Conservation (phyloP, 2,797 vertebrate species). For the Manis pentadactyla region DNA sequence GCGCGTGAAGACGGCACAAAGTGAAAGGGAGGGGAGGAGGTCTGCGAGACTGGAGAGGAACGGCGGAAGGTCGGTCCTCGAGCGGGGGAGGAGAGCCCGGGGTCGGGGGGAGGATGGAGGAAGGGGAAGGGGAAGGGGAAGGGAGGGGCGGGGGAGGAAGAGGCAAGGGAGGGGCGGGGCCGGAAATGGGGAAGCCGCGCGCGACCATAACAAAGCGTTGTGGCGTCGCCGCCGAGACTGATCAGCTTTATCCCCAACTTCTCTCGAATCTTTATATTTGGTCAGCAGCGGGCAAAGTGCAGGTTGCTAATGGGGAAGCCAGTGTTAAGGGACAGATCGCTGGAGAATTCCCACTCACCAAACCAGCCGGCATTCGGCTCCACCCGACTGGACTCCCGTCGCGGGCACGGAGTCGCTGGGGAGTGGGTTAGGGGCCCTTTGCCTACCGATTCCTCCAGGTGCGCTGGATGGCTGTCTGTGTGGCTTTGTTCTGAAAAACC, state of each 20-base stretch:
- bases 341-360: not conserved
- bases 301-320: not conserved
- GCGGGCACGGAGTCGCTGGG: fast-evolving
- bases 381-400: fast-evolving
- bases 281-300: fast-evolving
- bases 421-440: not conserved
- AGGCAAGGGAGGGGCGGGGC: not conserved
- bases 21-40: not conserved
- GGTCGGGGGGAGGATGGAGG: fast-evolving
- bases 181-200: not conserved
- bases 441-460: not conserved
- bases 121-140: no score
- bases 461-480: not conserved
- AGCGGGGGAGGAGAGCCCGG: not conserved
- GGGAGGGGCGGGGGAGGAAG: conserved; percentile 3
- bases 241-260: fast-evolving
- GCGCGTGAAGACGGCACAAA: not conserved
- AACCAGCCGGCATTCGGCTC: fast-evolving
- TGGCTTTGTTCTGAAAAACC: not conserved
- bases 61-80: fast-evolving
- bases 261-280: fast-evolving
- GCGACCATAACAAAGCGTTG: not conserved
- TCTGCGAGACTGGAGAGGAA: fast-evolving
- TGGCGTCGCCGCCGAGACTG: fast-evolving
- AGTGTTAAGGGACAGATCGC: not conserved